phyloP scores from a whole-genome alignment of 2,888 invertebrate species.

The Eristalinus aeneus region DNA sequence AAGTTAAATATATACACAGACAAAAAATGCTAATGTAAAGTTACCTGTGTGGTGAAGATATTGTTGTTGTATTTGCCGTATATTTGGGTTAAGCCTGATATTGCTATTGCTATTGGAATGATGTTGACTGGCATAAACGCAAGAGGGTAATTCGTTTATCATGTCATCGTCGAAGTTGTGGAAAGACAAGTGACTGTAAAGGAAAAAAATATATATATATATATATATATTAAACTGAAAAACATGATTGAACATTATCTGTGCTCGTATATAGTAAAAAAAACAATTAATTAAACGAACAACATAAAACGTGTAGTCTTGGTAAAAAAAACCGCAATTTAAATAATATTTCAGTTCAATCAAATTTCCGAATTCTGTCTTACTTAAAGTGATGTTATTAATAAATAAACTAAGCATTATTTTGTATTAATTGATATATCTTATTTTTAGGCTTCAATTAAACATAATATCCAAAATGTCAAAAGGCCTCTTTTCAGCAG shows the following conservation, averaged over 20 bases:
- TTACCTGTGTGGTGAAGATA: constrained; percentile 80
- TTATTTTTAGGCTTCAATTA: no score
- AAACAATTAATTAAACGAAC: no score
- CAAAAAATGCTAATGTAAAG: not conserved
- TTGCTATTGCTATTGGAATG: constrained; percentile 74
- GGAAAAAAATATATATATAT: not conserved
- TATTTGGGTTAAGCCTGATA: constrained; percentile 77
- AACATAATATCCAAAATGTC: no score
- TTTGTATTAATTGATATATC: no score
- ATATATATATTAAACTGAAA: not conserved
- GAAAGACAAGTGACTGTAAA: constrained; percentile 78
- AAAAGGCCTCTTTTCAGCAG: no score
- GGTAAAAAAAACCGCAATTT: no score
- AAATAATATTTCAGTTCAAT: no score
- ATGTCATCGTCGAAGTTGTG: constrained; percentile 82
- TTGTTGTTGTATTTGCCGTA: constrained; percentile 80
- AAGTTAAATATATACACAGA: not conserved
- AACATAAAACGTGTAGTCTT: no score
- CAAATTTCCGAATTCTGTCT: no score
- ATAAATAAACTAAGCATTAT: no score
- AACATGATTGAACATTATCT: not conserved
- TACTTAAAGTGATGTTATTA: no score
- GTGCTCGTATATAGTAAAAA: no score
- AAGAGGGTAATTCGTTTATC: constrained; percentile 88
- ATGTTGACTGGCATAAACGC: constrained; percentile 87